These are phyloP conservation scores for Scaptomyza polygonia DNA, from an alignment of 2,888 invertebrate species.

Conservation along the genomic window DNA sequence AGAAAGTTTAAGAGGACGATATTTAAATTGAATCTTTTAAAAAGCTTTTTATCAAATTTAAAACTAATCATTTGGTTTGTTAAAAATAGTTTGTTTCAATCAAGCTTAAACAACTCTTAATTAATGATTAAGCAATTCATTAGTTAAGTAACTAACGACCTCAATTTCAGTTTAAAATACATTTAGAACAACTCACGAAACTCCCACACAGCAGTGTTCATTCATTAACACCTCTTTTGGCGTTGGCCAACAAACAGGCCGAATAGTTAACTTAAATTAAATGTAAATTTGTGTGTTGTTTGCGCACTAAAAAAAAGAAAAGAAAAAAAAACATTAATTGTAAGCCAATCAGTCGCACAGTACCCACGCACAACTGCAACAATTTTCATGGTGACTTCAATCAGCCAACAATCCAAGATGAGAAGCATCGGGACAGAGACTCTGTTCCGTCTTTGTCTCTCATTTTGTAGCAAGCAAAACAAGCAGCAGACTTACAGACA, in stretches of 20 bases:
- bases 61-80: background rate
- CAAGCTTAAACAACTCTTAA: background rate
- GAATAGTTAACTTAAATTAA: slow-evolving; percentile 66
- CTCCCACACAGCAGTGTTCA: slow-evolving; percentile 30
- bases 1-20: background rate
- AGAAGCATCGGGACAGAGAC: background rate
- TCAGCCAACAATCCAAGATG: slow-evolving; percentile 46
- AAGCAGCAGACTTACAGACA: slow-evolving; percentile 5
- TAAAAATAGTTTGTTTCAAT: background rate
- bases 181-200: background rate
- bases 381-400: slow-evolving; percentile 49
- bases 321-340: slow-evolving; percentile 43
- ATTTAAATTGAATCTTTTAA: background rate
- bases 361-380: slow-evolving; percentile 48
- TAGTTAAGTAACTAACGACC: slow-evolving; percentile 19
- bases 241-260: slow-evolving; percentile 17
- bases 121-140: slow-evolving; percentile 4
- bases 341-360: slow-evolving; percentile 42
- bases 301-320: slow-evolving; percentile 28
- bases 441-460: slow-evolving; percentile 2
- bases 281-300: slow-evolving; percentile 42
- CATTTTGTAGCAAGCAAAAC: slow-evolving; percentile 26
- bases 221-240: slow-evolving; percentile 57
- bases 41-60: background rate
- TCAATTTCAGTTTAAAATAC: slow-evolving; percentile 5